Evolutionary conservation across 2,113 vertebrate species (phyloP), one percentile per base, ranked within the genome.

Genomic region (Emydocephalus ijimae): DNA sequence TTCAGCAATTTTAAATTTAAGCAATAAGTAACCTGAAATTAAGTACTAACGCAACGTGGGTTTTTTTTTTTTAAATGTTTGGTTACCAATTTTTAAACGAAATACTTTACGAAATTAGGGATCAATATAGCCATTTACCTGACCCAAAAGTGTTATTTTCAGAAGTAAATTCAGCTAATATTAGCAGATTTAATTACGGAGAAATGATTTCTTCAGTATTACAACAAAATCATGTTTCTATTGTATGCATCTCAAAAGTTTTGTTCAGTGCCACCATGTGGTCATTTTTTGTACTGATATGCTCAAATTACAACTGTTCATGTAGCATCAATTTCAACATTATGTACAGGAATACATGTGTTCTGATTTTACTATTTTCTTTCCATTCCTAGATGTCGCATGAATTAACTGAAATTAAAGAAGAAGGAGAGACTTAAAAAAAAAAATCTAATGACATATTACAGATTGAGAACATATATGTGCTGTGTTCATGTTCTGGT

Each of bases 241-340:
- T 90, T n/a, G n/a, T 54, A n/a, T 54, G 50, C 34, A 20, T 56
- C 34, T 88, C 54, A 85, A 85, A 43, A 29, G 12, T 39, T 85
- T 21, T 89, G 29, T 94, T 91, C 95, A 90, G 69, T 94, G 94
- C 92, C 96, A 94, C 90, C 93, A 96, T 95, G 93, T 85, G 92
- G 87, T 86, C 85, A 95, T 85, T 23, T 85, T 5, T 74, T 45
- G 39, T 81, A 89, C n/a, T 59, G 34, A 50, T 55, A 59, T 50
- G 54, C 52, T 89, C 43, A 50, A n/a, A 81, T 23, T 48, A 57
- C 4, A 54, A 74, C 15, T n/a, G 45, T 81, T 81, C 15, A 50
- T 39, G 50, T 4, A 48, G n/a, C 69, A 92, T 34, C 29, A 89
- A 55, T 39, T 64, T 54, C 34, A 89, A 43, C 18, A 15, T 26